A percentile compares a stretch with the other conserved stretches of the same genome.
Conservation (phyloP, 2,888 invertebrate genomes). For the Hylaea fasciaria region DNA sequence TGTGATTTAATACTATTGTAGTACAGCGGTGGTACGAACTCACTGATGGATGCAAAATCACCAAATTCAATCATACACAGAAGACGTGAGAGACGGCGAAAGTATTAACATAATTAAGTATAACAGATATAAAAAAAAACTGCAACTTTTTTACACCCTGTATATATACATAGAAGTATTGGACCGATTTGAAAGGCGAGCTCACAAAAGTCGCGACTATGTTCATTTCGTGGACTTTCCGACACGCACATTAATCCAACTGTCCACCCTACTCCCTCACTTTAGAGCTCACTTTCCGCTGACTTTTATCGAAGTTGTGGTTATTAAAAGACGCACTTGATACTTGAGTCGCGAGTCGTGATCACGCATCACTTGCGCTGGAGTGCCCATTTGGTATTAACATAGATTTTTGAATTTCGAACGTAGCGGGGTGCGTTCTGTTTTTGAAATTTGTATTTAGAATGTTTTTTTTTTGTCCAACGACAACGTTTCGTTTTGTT, state of each 20-base stretch:
- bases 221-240: conserved; percentile 76
- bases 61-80: too few relatives aligned
- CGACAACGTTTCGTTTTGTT: conserved; percentile 26
- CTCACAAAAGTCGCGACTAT: conserved; percentile 76
- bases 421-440: conserved; percentile 37
- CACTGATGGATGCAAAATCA: too few relatives aligned
- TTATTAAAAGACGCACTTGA: conserved; percentile 67
- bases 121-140: not conserved
- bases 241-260: conserved; percentile 36
- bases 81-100: too few relatives aligned
- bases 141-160: conserved; percentile 54
- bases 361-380: conserved; percentile 77
- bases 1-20: too few relatives aligned
- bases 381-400: conserved; percentile 61
- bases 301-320: conserved; percentile 40
- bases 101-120: too few relatives aligned
- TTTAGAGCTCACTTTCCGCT: conserved; percentile 45
- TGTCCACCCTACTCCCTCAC: conserved; percentile 32
- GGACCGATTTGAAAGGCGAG: conserved; percentile 77
- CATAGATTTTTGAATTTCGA: conserved; percentile 59
- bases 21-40: too few relatives aligned
- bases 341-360: conserved; percentile 71
- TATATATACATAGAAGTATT: conserved; percentile 67
- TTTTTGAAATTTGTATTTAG: conserved; percentile 20
- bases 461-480: conserved; percentile 23